Conservation (phyloP, 2,797 vertebrate genomes). For the Propithecus perrieri region DNA sequence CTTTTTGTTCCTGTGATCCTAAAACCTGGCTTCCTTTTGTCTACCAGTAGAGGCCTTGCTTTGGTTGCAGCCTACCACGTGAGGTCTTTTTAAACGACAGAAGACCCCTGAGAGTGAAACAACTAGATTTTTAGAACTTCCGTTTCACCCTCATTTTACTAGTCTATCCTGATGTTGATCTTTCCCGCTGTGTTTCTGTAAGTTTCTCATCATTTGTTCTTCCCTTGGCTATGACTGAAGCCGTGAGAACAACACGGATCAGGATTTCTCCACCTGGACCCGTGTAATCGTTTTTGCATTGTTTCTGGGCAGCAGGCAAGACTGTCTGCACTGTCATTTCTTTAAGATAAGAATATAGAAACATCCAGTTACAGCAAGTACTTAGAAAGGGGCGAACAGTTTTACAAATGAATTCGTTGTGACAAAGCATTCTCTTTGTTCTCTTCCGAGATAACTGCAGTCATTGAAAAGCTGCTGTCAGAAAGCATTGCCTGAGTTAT, state of each 20-base stretch:
- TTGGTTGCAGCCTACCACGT: not conserved
- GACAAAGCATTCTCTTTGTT: conserved; percentile 22
- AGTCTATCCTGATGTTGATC: not conserved
- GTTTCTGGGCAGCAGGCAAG: not conserved
- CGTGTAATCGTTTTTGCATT: not conserved
- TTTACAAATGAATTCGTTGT: conserved; percentile 16
- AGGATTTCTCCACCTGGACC: not conserved
- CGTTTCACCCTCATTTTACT: not conserved
- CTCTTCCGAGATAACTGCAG: not conserved
- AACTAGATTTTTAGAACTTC: not conserved
- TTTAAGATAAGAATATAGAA: conserved; percentile 26
- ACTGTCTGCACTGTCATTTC: not conserved
- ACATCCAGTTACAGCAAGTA: not conserved
- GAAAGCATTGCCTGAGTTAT: not conserved
- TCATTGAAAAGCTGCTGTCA: conserved; percentile 21
- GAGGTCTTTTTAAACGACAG: not conserved
- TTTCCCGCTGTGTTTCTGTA: not conserved
- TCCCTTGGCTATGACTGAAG: not conserved
- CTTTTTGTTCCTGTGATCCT: not conserved
- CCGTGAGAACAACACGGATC: not conserved
- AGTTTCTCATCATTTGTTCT: not conserved
- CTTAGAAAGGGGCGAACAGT: not conserved
- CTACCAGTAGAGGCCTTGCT: not conserved
- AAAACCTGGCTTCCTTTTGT: not conserved
- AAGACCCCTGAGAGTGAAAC: not conserved